A percentile compares a stretch with the other conserved stretches of the same genome.
These are phyloP conservation scores for Zygaena filipendulae DNA, from an alignment of 2,888 invertebrate genomes.

Conservation along the genomic window DNA sequence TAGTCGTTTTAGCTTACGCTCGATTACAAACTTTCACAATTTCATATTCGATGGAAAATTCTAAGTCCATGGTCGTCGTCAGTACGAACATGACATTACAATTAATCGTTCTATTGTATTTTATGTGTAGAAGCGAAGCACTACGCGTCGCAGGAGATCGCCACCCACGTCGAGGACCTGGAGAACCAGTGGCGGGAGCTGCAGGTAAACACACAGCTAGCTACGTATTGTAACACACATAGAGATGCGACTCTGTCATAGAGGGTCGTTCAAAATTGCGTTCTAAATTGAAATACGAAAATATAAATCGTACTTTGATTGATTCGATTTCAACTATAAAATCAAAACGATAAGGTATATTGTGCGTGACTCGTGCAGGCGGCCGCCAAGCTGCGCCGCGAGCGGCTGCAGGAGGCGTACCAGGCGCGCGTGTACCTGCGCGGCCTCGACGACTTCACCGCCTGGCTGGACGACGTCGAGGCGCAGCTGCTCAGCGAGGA, in stretches of 20 bases:
- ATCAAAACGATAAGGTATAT: too few species aligned
- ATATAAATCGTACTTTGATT: too few species aligned
- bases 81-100: too few species aligned
- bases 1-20: too few species aligned
- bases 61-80: too few species aligned
- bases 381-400: conserved; percentile 84
- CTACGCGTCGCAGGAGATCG: conserved; percentile 89
- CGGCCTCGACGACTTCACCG: conserved; percentile 90
- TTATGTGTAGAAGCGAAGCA: conserved; percentile 74
- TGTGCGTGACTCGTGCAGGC: too few species aligned
- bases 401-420: conserved; percentile 89
- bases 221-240: conserved; percentile 52
- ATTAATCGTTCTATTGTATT: conserved; percentile 2
- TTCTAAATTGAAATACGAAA: too few species aligned
- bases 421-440: conserved; percentile 90
- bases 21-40: too few species aligned
- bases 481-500: conserved; percentile 58
- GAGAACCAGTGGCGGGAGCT: conserved; percentile 90
- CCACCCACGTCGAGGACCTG: conserved; percentile 82
- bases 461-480: conserved; percentile 89
- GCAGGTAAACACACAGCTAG: too few species aligned
- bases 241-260: conserved; percentile 83
- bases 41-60: too few species aligned
- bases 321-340: too few species aligned
- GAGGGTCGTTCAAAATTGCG: too few species aligned